A percentile compares a stretch with the other conserved stretches of the same genome.
Evolutionary conservation across 2,113 vertebrate genomes (phyloP).

Genomic region (Anarhynchus alexandrinus): DNA sequence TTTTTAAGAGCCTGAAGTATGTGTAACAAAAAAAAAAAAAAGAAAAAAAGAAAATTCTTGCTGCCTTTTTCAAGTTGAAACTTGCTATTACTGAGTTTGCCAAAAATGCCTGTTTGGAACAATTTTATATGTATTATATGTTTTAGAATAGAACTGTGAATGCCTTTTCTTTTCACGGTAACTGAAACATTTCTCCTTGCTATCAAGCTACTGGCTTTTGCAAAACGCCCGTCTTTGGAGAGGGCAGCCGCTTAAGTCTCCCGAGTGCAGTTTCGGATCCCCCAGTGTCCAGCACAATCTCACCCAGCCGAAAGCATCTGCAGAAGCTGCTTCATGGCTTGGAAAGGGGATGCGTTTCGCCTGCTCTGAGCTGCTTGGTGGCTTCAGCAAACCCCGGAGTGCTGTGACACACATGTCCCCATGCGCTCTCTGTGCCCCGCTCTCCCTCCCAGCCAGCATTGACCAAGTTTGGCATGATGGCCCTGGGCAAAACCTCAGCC

Average conservation of each 20-base stretch:
- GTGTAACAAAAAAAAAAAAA: background rate
- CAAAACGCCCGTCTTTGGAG: background rate
- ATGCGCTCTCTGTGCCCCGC: fast-evolving
- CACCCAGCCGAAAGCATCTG: background rate
- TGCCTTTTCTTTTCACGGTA: background rate
- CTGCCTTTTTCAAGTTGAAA: conserved; percentile 44
- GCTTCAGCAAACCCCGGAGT: background rate
- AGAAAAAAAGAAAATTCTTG: background rate
- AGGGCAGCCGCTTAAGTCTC: background rate
- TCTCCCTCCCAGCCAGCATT: background rate
- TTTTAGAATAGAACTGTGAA: conserved; percentile 22
- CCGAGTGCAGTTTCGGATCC: fast-evolving
- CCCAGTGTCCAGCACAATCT: background rate
- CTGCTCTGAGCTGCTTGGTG: background rate
- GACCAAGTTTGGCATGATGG: background rate
- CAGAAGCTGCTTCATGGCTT: background rate
- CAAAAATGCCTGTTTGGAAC: conserved; percentile 14
- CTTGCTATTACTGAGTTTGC: conserved; percentile 4
- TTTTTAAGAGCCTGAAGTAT: conserved; percentile 1
- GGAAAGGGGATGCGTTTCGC: fast-evolving
- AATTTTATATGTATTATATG: background rate
- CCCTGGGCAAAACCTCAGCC: background rate
- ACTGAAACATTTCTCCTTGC: background rate
- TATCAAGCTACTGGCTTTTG: background rate
- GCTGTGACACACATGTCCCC: background rate